phyloP scores from a whole-genome alignment of 2,797 vertebrate genomes.

The Molossus molossus region DNA sequence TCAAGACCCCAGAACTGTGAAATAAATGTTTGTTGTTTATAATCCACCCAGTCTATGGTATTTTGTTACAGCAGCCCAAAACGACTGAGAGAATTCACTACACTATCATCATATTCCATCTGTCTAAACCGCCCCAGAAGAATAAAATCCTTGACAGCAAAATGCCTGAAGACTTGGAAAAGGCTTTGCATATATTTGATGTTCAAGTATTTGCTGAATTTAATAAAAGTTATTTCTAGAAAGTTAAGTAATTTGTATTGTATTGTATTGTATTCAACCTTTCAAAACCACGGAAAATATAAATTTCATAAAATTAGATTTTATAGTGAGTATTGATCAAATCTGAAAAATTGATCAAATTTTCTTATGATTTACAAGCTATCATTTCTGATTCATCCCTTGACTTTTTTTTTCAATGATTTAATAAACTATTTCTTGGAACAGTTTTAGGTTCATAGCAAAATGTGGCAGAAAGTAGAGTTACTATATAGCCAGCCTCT shows the following conservation, averaged over 20 bases:
- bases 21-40: slow-evolving; percentile 24
- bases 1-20: neutral
- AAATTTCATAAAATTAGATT: slow-evolving; percentile 16
- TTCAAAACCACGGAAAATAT: slow-evolving; percentile 38
- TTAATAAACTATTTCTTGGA: neutral
- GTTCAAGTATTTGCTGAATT: slow-evolving; percentile 37
- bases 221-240: slow-evolving; percentile 34
- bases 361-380: slow-evolving; percentile 13
- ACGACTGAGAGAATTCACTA: neutral
- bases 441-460: neutral
- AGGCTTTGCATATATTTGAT: neutral
- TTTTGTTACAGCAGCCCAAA: neutral
- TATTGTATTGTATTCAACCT: neutral
- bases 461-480: neutral
- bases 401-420: neutral
- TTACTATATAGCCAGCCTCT: neutral
- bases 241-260: slow-evolving; percentile 40
- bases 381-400: slow-evolving; percentile 1
- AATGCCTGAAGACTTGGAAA: slow-evolving; percentile 33
- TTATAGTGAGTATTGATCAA: slow-evolving; percentile 51
- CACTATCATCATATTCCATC: neutral
- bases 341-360: neutral
- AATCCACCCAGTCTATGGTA: neutral
- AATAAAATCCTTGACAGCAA: slow-evolving; percentile 48
- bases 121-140: neutral